Evolutionary conservation across 2,888 invertebrate species (phyloP).

Genomic region (Heliconius sara): DNA sequence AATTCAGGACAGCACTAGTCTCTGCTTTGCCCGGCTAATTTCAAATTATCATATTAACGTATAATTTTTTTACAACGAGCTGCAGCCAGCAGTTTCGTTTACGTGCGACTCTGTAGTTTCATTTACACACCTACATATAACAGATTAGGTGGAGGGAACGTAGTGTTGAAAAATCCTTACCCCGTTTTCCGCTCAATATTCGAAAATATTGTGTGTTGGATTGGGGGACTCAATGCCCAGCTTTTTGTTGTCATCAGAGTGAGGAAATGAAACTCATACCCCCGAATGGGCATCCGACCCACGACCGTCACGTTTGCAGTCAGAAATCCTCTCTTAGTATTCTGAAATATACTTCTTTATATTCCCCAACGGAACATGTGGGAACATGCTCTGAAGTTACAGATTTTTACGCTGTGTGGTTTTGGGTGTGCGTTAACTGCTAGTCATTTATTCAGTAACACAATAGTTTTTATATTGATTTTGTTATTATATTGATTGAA

Average conservation of each 20-base stretch:
- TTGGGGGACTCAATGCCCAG: too few species aligned
- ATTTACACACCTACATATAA: too few species aligned
- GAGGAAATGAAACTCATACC: too few species aligned
- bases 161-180: too few species aligned
- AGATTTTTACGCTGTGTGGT: neutral
- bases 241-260: too few species aligned
- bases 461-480: neutral
- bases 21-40: conserved; percentile 4
- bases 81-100: neutral
- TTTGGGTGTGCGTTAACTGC: neutral
- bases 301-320: too few species aligned
- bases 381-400: too few species aligned
- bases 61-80: neutral
- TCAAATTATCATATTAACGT: conserved; percentile 28
- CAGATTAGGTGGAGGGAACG: too few species aligned
- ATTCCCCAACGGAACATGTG: neutral
- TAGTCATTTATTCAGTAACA: neutral
- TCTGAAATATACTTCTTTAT: too few species aligned
- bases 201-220: too few species aligned
- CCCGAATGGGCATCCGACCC: neutral
- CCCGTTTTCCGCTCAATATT: too few species aligned
- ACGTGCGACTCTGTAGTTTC: neutral
- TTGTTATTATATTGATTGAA: neutral
- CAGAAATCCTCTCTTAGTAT: neutral
- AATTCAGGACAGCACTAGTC: conserved; percentile 37